Evolutionary conservation across 1,140 invertebrate genomes (phyloP), one percentile per base, ranked within the genome.

Genomic region (Bombus waltoni): DNA sequence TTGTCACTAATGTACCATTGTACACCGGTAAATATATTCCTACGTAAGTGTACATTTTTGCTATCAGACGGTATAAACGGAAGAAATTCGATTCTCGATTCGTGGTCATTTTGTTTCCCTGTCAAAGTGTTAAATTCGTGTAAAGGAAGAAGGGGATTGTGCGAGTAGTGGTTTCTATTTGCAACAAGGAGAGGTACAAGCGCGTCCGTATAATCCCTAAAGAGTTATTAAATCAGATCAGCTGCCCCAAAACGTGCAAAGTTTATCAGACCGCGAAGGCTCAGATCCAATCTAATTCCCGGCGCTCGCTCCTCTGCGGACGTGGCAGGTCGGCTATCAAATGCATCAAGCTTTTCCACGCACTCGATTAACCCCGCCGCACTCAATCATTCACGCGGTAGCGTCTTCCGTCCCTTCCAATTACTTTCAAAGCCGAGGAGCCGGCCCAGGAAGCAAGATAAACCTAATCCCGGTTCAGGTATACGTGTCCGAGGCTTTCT

Each of bases 381-480:
- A 28, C 44, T 70, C 75, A 32, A 84, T 84, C 65, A 84, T 78
- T 84, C 82, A 42, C 47, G 65, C 78, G 42, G 78, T 57, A 74
- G 68, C 78, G 28, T 81, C 83, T 81, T 81, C 70, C 59, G 78
- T 85, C 83, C 70, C 57, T 81, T 85, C 77, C 78, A 85, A 85
- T 85, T 85, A 85, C 83, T 81, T 85, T 80, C 68, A 66, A 85
- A 85, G 77, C 53, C 53, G n/a, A 11, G 35, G 28, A 44, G 42
- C 57, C 77, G 78, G 25, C 40, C 44, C 66, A 53, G 82, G n/a
- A 71, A 47, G 70, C 59, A 66, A 62, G 70, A 85, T 81, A 74
- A 81, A 59, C 78, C 83, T 85, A 85, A 85, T 81, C 83, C 83
- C 42, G 57, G 78, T 53, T 72, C 68, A 81, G 78, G 84, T 82